These are phyloP conservation scores for Rallus limicola DNA, from an alignment of 2,113 vertebrate species.

Conservation along the genomic window DNA sequence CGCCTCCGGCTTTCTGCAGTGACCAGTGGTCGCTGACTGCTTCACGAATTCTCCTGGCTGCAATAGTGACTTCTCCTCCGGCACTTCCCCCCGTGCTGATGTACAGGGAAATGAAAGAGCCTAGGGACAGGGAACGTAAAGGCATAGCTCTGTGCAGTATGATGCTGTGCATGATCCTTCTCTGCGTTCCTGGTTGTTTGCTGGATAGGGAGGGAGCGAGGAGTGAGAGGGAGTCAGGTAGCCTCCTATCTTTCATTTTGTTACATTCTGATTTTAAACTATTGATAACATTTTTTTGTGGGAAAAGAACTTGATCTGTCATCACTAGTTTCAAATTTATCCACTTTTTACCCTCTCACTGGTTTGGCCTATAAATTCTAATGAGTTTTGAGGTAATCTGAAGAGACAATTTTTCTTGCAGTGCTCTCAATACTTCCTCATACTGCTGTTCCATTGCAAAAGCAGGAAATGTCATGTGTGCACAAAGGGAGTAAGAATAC, in stretches of 20 bases:
- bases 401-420: neutral
- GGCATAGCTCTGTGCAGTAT: neutral
- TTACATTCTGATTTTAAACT: neutral
- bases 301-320: neutral
- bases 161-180: neutral
- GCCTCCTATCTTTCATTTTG: neutral
- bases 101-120: neutral
- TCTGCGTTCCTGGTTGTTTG: neutral
- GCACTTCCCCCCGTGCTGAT: neutral
- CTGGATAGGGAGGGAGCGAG: neutral
- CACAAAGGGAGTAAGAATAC: constrained; percentile 34
- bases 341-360: neutral
- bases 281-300: neutral
- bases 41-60: neutral
- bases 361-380: neutral
- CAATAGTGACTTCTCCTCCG: neutral
- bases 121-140: neutral
- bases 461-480: constrained; percentile 3
- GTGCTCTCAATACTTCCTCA: neutral
- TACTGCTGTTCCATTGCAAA: constrained; percentile 4
- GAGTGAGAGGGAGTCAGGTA: neutral
- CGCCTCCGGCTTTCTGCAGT: neutral
- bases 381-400: neutral
- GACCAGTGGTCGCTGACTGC: neutral
- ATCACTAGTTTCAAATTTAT: neutral